Conservation (phyloP, 2,113 vertebrate species). For the Uria aalge region DNA sequence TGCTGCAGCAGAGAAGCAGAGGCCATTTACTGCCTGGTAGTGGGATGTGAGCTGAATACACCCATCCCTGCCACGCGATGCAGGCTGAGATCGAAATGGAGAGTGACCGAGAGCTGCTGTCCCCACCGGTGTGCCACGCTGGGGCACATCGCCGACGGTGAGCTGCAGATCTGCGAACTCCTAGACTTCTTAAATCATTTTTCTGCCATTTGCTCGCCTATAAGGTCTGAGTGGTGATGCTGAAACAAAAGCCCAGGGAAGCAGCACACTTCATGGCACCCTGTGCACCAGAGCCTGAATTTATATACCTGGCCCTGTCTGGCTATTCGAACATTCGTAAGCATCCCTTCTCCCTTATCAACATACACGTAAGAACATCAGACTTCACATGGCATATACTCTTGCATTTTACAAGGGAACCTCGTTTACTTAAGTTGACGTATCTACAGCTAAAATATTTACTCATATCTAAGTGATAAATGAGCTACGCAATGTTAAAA, state of each 20-base stretch:
- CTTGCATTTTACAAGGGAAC: background rate
- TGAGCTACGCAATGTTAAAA: background rate
- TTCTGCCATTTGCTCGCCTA: background rate
- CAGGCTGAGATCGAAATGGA: background rate
- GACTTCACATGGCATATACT: background rate
- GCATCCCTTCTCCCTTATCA: background rate
- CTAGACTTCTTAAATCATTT: background rate
- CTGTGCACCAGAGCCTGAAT: background rate
- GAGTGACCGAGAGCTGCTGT: background rate
- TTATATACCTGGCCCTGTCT: background rate
- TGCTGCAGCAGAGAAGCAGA: background rate
- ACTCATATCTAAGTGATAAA: background rate
- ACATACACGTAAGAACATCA: background rate
- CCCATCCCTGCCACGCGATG: background rate
- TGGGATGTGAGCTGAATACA: background rate
- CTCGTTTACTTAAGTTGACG: background rate
- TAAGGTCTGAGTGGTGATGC: background rate
- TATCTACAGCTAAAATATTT: background rate
- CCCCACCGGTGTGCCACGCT: fast-evolving
- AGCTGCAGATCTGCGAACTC: background rate
- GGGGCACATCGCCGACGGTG: fast-evolving
- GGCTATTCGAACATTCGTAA: background rate
- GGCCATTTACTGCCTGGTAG: background rate
- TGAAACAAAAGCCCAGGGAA: background rate
- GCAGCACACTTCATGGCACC: background rate